Evolutionary conservation across 2,797 vertebrate species (phyloP).

Genomic region (Melanogrammus aeglefinus): DNA sequence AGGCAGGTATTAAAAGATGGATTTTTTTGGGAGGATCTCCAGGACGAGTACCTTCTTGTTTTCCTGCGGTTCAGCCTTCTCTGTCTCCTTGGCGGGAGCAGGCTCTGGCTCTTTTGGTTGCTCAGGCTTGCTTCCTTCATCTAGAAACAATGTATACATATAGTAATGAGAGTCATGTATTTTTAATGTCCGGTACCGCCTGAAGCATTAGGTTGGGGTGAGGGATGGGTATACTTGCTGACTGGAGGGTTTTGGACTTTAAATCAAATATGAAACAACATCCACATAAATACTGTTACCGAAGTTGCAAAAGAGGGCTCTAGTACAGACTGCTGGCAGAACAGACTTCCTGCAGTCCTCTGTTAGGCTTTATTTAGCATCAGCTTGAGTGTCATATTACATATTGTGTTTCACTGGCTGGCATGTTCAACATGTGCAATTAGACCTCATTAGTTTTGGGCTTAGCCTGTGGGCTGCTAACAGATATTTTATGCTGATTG

Average conservation of each 20-base stretch:
- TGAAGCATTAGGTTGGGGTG: neutral
- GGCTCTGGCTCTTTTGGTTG: constrained; percentile 49
- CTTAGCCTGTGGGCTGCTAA: constrained; percentile 1
- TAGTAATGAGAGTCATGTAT: neutral
- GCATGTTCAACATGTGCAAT: constrained; percentile 1
- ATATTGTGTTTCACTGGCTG: neutral
- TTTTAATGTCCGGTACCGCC: neutral
- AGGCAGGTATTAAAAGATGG: constrained; percentile 60
- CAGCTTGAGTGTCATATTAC: neutral
- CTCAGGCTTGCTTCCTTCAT: constrained; percentile 51
- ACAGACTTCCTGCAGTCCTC: constrained; percentile 28
- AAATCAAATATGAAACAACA: neutral
- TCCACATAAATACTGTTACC: neutral
- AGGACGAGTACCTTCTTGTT: constrained; percentile 64
- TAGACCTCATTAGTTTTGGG: neutral
- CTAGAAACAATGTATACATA: constrained; percentile 32
- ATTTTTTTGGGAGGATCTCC: constrained; percentile 54
- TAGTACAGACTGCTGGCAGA: constrained; percentile 27
- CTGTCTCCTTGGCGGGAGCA: constrained; percentile 34
- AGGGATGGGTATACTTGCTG: neutral
- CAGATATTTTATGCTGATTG: neutral
- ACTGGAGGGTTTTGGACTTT: neutral
- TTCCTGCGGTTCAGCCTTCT: constrained; percentile 50
- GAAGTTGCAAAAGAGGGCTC: constrained; percentile 14
- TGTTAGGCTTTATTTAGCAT: constrained; percentile 1